Percentiles rank a stretch among this genome's conserved stretches.
Conservation (phyloP, 2,888 invertebrate genomes). For the Brachylomia viminalis region DNA sequence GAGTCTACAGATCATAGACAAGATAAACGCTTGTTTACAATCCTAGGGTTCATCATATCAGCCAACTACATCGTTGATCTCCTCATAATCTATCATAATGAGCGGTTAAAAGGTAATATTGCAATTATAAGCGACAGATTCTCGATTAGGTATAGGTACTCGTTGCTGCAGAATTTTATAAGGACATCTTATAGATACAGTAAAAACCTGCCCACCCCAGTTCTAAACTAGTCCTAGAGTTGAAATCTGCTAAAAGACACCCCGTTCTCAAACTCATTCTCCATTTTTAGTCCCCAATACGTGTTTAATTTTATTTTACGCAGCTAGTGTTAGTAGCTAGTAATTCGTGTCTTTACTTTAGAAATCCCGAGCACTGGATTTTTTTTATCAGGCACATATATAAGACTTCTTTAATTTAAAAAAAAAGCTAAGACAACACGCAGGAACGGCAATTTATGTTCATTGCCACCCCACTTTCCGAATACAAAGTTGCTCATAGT, state of each 20-base stretch:
- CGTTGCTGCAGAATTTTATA: slow-evolving; percentile 7
- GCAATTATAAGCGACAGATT: background rate
- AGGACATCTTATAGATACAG: background rate
- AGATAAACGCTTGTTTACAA: slow-evolving; percentile 44
- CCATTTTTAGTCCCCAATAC: background rate
- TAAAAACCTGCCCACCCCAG: background rate
- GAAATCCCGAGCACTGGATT: background rate
- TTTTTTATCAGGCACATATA: slow-evolving; percentile 4
- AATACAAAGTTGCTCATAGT: slow-evolving; percentile 21
- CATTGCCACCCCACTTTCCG: background rate
- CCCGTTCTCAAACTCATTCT: background rate
- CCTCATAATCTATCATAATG: slow-evolving; percentile 15
- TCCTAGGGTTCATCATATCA: slow-evolving; percentile 15
- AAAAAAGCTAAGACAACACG: background rate
- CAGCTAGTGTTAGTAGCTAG: too few species aligned
- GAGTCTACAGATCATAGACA: slow-evolving; percentile 18
- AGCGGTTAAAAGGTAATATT: slow-evolving; percentile 1
- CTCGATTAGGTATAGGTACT: too few species aligned
- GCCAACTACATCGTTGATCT: slow-evolving; percentile 10
- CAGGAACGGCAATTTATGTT: background rate
- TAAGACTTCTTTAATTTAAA: slow-evolving; percentile 3
- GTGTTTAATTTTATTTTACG: slow-evolving; percentile 12
- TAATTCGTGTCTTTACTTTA: background rate
- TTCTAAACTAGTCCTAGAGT: background rate
- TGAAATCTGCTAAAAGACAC: background rate